A percentile compares a stretch with the other conserved stretches of the same genome.
These are phyloP conservation scores for Phania funesta DNA, from an alignment of 2,888 invertebrate genomes.

Conservation along the genomic window DNA sequence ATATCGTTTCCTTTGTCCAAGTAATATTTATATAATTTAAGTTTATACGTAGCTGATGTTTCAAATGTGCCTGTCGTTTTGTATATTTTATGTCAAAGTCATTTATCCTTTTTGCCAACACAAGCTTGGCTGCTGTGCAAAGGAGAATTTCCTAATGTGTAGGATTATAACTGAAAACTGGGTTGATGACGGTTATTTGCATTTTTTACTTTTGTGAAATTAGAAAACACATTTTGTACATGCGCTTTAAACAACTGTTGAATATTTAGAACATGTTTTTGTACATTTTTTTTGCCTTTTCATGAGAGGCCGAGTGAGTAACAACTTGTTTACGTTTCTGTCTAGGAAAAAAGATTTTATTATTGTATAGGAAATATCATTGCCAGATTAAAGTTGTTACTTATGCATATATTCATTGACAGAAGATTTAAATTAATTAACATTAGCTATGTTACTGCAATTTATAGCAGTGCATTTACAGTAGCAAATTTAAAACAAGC, in stretches of 20 bases:
- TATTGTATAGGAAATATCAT: background rate
- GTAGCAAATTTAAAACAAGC: too few species aligned
- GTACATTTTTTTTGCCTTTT: background rate
- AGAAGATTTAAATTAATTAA: too few species aligned
- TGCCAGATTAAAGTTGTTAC: slow-evolving; percentile 31
- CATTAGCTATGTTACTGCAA: too few species aligned
- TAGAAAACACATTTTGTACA: slow-evolving; percentile 37
- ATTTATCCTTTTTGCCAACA: background rate
- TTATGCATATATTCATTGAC: too few species aligned
- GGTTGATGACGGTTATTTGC: slow-evolving; percentile 54
- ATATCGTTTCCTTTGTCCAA: too few species aligned
- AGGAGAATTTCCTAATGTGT: background rate
- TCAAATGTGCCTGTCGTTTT: too few species aligned
- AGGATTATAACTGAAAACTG: slow-evolving; percentile 68
- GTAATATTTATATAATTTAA: too few species aligned
- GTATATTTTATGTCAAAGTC: background rate
- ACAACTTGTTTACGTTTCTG: slow-evolving; percentile 15
- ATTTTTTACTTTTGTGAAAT: background rate
- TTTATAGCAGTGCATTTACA: too few species aligned
- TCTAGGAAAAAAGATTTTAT: background rate
- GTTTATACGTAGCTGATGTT: too few species aligned
- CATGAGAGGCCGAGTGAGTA: slow-evolving; percentile 6
- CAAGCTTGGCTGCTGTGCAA: background rate
- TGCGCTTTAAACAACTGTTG: slow-evolving; percentile 62
- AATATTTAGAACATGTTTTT: slow-evolving; percentile 25